Percentiles rank a stretch among this genome's conserved stretches.
Evolutionary conservation across 2,888 invertebrate genomes (phyloP).

Genomic region (Scrobipalpa costella): DNA sequence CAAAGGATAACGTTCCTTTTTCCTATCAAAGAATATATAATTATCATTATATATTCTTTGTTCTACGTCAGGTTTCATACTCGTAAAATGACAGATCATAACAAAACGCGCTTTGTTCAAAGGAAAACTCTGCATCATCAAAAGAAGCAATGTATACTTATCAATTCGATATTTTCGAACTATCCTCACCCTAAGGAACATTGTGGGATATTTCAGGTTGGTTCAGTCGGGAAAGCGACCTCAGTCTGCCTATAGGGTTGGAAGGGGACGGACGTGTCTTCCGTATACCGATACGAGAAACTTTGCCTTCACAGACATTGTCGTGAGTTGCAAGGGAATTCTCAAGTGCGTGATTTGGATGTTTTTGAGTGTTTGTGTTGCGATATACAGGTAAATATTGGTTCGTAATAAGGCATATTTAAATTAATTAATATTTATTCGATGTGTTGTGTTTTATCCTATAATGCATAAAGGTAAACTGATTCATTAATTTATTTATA

Average conservation of each 20-base stretch:
- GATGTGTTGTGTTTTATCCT: background rate
- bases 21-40: too few species aligned
- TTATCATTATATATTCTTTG: too few species aligned
- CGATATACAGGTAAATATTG: slow-evolving; percentile 1
- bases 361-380: background rate
- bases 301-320: background rate
- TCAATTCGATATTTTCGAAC: background rate
- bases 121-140: background rate
- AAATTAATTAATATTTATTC: background rate
- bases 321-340: background rate
- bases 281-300: background rate
- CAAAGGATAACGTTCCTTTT: too few species aligned
- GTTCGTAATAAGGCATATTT: too few species aligned
- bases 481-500: too few species aligned
- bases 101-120: background rate
- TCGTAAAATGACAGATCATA: too few species aligned
- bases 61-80: too few species aligned
- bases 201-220: slow-evolving; percentile 10
- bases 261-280: slow-evolving; percentile 1
- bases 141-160: slow-evolving; percentile 1
- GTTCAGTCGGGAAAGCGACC: slow-evolving; percentile 4
- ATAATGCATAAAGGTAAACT: too few species aligned
- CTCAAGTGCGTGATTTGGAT: slow-evolving; percentile 1
- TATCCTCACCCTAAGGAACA: background rate
- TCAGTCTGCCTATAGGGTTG: slow-evolving; percentile 5